Conservation (phyloP, 2,113 vertebrate genomes). For the Pachycephala philippinensis region DNA sequence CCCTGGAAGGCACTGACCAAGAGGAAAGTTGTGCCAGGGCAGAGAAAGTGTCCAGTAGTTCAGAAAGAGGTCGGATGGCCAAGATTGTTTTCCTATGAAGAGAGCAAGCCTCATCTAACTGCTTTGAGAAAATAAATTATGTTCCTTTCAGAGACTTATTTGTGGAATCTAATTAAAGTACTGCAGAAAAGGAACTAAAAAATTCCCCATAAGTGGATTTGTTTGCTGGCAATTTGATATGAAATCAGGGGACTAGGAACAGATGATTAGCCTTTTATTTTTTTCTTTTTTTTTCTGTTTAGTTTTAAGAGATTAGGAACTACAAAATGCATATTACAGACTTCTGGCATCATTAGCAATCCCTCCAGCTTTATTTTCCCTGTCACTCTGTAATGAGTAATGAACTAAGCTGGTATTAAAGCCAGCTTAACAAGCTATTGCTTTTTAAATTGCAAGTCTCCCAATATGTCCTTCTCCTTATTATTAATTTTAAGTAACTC, state of each 20-base stretch:
- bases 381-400: constrained; percentile 48
- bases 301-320: constrained; percentile 14
- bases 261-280: neutral
- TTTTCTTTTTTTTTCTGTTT: neutral
- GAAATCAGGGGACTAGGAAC: constrained; percentile 32
- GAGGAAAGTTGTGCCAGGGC: neutral
- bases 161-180: constrained; percentile 43
- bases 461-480: neutral
- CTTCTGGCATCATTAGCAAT: constrained; percentile 52
- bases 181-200: neutral
- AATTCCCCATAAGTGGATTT: constrained; percentile 28
- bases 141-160: neutral
- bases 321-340: constrained; percentile 22
- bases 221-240: constrained; percentile 37
- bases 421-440: constrained; percentile 35
- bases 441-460: constrained; percentile 25
- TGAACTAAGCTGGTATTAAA: constrained; percentile 37
- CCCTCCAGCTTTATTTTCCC: constrained; percentile 54
- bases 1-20: neutral
- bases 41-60: neutral
- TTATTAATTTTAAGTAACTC: constrained; percentile 46
- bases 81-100: neutral
- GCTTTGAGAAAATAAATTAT: neutral
- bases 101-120: neutral
- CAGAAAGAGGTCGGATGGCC: neutral